Percentiles rank a stretch among this genome's conserved stretches.
Conservation (phyloP, 2,797 vertebrate species). For the Tokudaia muenninki region DNA sequence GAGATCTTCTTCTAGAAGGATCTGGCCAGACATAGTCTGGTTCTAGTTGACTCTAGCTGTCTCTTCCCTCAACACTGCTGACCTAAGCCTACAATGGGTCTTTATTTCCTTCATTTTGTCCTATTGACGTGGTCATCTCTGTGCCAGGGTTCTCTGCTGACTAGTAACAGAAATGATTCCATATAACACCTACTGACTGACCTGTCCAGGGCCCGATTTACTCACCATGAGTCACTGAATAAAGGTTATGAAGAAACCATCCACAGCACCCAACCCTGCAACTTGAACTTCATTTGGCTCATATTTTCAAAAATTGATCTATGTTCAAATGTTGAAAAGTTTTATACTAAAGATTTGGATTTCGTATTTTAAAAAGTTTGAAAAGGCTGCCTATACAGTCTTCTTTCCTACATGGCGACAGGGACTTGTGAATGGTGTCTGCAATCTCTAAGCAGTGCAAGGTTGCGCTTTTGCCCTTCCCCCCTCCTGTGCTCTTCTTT, state of each 20-base stretch:
- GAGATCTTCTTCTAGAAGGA: background rate
- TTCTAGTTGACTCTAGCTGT: background rate
- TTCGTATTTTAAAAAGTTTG: background rate
- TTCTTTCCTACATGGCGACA: background rate
- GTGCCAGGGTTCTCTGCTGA: background rate
- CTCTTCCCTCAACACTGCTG: background rate
- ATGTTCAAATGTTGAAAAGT: background rate
- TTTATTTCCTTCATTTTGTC: background rate
- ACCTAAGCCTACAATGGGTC: rapidly evolving
- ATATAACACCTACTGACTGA: background rate
- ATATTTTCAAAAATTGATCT: background rate
- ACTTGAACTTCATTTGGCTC: background rate
- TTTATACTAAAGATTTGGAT: background rate
- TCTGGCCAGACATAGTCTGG: background rate
- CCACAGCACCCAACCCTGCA: rapidly evolving
- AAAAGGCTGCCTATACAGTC: background rate
- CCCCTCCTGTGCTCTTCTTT: background rate
- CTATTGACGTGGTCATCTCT: background rate
- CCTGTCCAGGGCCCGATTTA: background rate
- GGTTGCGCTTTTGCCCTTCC: background rate
- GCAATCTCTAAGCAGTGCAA: background rate
- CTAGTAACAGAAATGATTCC: background rate
- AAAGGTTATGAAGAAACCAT: background rate
- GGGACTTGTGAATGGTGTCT: background rate
- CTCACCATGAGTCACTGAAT: background rate